Conservation (phyloP, 1,140 invertebrate genomes). For the Diorhabda carinulata region DNA sequence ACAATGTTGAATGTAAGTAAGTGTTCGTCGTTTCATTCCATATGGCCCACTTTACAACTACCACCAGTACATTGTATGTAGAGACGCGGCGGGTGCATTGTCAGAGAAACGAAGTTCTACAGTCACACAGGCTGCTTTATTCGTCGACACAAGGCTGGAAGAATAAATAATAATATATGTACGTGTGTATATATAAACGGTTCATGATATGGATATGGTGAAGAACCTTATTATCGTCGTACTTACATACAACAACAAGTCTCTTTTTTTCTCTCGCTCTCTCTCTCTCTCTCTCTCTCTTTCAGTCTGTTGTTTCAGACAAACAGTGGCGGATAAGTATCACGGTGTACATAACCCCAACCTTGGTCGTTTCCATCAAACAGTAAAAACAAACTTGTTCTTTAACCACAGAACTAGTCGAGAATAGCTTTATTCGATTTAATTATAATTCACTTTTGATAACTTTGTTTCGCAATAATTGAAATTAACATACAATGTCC, state of each 20-base stretch:
- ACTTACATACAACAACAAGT: background rate
- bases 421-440: no score
- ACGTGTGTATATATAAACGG: background rate
- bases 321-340: background rate
- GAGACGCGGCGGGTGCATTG: background rate
- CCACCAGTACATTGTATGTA: background rate
- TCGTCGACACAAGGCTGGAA: background rate
- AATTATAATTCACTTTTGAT: no score
- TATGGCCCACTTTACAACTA: constrained; percentile 18
- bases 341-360: background rate
- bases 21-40: constrained; percentile 10
- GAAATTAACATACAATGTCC: no score
- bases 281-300: no score
- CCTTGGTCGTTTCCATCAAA: background rate
- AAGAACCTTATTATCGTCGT: background rate
- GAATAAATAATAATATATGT: background rate
- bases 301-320: background rate
- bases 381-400: no score
- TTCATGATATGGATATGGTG: constrained; percentile 1
- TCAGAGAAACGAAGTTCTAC: background rate
- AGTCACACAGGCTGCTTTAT: background rate
- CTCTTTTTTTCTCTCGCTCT: background rate
- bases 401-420: no score
- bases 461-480: no score
- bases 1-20: background rate